Base-by-base conservation (phyloP, 1,140 invertebrate species). In the Centruroides vittatus region DNA sequence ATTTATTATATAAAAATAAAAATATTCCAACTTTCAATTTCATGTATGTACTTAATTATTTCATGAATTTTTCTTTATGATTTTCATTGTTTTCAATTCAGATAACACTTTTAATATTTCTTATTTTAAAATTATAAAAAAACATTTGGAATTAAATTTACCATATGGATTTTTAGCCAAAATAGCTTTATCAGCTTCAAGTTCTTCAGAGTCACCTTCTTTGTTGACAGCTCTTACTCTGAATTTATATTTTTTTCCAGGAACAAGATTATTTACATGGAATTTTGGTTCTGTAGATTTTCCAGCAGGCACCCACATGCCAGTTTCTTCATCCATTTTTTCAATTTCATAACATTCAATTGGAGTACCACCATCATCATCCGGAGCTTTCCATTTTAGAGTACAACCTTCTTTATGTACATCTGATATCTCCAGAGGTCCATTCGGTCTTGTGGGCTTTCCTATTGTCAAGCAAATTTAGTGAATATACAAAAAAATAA, bases 171-270 rank as follows among this genome's bases (percentile, higher is more conserved):
- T 97, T 75, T 99, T 99, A 55, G 96, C 96, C 67, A 95, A 85
- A 59, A 95, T 95, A 35, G 89, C 81, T 70, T 93, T 89, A 58
- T 95, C 91, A 4, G 91, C 87, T 73, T 95, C 92, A 48, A 99
- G 75, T 66, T 93, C 89, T 66, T 97, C 93, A 47, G 93, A 96
- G 73, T 95, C 90, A 35, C 97, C 97, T 74, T 98, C 93, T 70
- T 93, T 93, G 72, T 99, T 99, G n/a, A 98, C 92, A 34, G 97
- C 97, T 68, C 89, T 87, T 0, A 99, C 95, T 52, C 96, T 80
- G 83, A 99, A 99, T 78, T 98, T 97, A 76, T 99, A 99, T 8
- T 90, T 89, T 74, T 99, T 96, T 55, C 93, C 90, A 74, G 95
- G 88, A 67, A 89, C 83, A 47, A 95, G 76, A 10, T 90, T 90